Evolutionary conservation across 2,888 invertebrate species (phyloP).

Genomic region (Idaea biselata): DNA sequence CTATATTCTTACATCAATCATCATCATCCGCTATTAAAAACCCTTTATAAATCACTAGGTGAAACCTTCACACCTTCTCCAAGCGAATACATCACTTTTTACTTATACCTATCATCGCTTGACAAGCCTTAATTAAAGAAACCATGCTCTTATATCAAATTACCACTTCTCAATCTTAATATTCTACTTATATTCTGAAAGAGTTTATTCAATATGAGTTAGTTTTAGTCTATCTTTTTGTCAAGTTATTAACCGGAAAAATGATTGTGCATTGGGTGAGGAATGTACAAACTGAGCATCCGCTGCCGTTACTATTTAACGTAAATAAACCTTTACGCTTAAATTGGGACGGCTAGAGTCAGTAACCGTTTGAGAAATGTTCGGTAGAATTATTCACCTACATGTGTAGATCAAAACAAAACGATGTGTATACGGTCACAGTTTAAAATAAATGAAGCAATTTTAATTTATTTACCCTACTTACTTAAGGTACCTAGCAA

Average conservation of each 20-base stretch:
- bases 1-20: slow-evolving; percentile 44
- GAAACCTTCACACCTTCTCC: slow-evolving; percentile 23
- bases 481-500: too few species aligned
- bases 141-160: background rate
- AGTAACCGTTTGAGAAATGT: slow-evolving; percentile 65
- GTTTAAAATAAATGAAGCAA: background rate
- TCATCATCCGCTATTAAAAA: slow-evolving; percentile 38
- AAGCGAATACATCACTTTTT: slow-evolving; percentile 3
- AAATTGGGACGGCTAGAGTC: slow-evolving; percentile 56
- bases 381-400: slow-evolving; percentile 18
- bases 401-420: background rate
- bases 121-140: background rate
- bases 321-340: slow-evolving; percentile 64
- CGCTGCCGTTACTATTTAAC: slow-evolving; percentile 43
- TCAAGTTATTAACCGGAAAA: background rate
- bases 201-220: background rate
- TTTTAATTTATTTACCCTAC: background rate
- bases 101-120: slow-evolving; percentile 2
- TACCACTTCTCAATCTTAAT: background rate
- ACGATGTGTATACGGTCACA: slow-evolving; percentile 14
- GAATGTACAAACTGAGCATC: slow-evolving; percentile 54
- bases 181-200: background rate
- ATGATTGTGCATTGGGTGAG: background rate
- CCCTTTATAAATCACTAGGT: slow-evolving; percentile 32
- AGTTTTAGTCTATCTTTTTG: background rate